Evolutionary conservation across 2,113 vertebrate genomes (phyloP).

Genomic region (Thymallus thymallus): DNA sequence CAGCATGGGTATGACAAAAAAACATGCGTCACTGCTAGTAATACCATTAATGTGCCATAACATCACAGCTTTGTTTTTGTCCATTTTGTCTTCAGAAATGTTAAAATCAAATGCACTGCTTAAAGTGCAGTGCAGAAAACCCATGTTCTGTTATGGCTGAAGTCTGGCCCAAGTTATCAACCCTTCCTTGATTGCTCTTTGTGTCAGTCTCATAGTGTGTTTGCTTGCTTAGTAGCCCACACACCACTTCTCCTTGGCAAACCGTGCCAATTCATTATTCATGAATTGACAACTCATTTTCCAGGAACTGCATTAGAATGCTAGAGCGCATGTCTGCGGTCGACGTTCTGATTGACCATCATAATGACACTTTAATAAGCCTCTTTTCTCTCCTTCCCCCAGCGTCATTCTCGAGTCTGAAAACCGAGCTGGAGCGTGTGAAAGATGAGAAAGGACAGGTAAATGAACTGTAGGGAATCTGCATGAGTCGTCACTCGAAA

Average conservation of each 20-base stretch:
- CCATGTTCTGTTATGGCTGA: too few species aligned
- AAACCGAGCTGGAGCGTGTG: constrained; percentile 90
- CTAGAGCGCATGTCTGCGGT: constrained; percentile 4
- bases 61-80: background rate
- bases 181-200: background rate
- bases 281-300: constrained; percentile 1
- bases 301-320: background rate
- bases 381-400: constrained; percentile 32
- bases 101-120: background rate
- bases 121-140: background rate
- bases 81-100: background rate
- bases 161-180: too few species aligned
- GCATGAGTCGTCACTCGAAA: background rate
- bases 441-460: constrained; percentile 91
- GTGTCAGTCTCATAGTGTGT: too few species aligned
- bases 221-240: background rate
- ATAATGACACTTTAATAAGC: constrained; percentile 31
- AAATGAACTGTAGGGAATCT: background rate
- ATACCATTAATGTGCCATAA: background rate
- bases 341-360: constrained; percentile 11
- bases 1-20: background rate
- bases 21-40: background rate
- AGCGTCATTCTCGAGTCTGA: constrained; percentile 95
- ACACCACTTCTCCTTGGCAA: background rate
- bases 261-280: constrained; percentile 39